Evolutionary conservation across 1,140 invertebrate genomes (phyloP).

Genomic region (Lordiphosa mommai): DNA sequence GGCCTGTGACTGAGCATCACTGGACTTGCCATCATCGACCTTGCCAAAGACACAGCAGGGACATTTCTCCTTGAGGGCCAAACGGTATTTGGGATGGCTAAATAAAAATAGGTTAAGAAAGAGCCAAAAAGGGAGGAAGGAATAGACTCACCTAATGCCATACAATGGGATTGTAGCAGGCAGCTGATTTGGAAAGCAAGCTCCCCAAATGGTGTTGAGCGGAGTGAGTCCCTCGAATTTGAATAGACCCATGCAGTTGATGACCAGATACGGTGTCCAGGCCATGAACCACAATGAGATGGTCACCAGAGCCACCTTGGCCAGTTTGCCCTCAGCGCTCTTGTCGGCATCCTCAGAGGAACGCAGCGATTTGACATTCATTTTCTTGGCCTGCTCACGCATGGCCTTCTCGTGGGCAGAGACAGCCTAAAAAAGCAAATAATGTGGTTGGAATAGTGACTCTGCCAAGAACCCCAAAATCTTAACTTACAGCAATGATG

Average conservation of each 20-base stretch:
- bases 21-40: slow-evolving; percentile 71
- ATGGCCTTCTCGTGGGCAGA: slow-evolving; percentile 89
- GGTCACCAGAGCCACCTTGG: slow-evolving; percentile 90
- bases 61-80: slow-evolving; percentile 86
- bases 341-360: slow-evolving; percentile 84
- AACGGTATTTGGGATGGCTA: slow-evolving; percentile 89
- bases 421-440: too few species aligned
- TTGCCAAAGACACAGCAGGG: slow-evolving; percentile 84
- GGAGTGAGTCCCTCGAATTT: slow-evolving; percentile 84
- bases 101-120: too few species aligned
- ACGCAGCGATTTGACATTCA: slow-evolving; percentile 89
- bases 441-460: too few species aligned
- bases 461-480: too few species aligned
- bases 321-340: slow-evolving; percentile 88
- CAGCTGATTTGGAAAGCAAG: slow-evolving; percentile 89
- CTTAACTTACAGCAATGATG: slow-evolving; percentile 85
- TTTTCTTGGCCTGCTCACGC: slow-evolving; percentile 91
- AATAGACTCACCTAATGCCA: slow-evolving; percentile 84
- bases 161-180: slow-evolving; percentile 90
- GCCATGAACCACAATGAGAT: slow-evolving; percentile 91
- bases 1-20: slow-evolving; percentile 80
- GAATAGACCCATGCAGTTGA: slow-evolving; percentile 89
- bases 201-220: slow-evolving; percentile 88
- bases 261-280: slow-evolving; percentile 91
- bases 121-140: too few species aligned